These are phyloP conservation scores for Chelonus insularis DNA, from an alignment of 1,140 invertebrate genomes.

Conservation along the genomic window DNA sequence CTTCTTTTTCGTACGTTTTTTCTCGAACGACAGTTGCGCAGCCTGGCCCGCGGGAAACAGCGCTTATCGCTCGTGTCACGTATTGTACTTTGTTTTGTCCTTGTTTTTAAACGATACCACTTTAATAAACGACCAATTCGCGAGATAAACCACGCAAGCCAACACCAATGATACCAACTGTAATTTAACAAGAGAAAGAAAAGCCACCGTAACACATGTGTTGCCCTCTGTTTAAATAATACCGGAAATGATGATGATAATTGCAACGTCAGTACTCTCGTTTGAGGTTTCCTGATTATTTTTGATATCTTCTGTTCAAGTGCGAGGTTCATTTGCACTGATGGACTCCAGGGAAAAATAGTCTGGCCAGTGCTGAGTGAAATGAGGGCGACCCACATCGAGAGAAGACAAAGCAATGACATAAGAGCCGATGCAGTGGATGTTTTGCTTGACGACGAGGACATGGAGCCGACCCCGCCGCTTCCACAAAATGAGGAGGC, in stretches of 20 bases:
- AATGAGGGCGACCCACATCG: conserved; percentile 33
- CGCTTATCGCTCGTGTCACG: neutral
- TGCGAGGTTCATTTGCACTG: too few species aligned
- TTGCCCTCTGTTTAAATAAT: neutral
- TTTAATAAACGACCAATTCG: too few species aligned
- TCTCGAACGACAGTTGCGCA: conserved; percentile 14
- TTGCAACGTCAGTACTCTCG: neutral
- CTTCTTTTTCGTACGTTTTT: neutral
- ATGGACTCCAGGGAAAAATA: conserved; percentile 30
- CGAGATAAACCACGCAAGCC: too few species aligned
- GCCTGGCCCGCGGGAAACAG: conserved; percentile 7
- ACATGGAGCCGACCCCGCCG: conserved; percentile 40
- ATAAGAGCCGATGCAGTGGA: conserved; percentile 22
- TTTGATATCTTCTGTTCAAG: too few species aligned
- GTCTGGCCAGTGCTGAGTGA: conserved; percentile 32
- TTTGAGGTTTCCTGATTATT: neutral
- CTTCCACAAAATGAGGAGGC: conserved; percentile 41
- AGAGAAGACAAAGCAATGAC: conserved; percentile 37
- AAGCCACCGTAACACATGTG: too few species aligned
- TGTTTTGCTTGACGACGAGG: conserved; percentile 27
- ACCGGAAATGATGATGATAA: neutral
- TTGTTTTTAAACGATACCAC: too few species aligned
- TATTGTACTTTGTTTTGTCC: neutral
- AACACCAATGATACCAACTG: too few species aligned
- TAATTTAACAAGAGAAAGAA: too few species aligned